Conservation (phyloP, 2,797 vertebrate species). For the Spondyliosoma cantharus region DNA sequence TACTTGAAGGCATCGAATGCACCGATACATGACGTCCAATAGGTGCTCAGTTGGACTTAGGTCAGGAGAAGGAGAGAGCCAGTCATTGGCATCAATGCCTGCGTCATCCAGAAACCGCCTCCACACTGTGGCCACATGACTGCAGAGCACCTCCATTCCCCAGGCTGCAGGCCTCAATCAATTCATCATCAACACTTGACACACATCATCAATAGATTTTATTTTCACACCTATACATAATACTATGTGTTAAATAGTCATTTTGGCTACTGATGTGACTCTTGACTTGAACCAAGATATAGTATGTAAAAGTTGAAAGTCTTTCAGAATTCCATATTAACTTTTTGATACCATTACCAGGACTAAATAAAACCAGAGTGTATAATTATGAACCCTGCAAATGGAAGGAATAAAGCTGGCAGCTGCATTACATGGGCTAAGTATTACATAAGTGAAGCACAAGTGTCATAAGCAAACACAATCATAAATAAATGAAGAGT, state of each 20-base stretch:
- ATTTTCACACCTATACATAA: neutral
- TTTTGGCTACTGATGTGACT: neutral
- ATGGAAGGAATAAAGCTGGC: neutral
- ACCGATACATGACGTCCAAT: too few species aligned
- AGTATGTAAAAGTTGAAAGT: neutral
- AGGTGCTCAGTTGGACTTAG: too few species aligned
- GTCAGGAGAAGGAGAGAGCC: too few species aligned
- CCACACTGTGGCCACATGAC: too few species aligned
- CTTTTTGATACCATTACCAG: neutral
- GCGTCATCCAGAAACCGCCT: too few species aligned
- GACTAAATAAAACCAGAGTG: neutral
- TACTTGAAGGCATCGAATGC: too few species aligned
- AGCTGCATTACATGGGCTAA: neutral
- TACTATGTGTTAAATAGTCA: neutral
- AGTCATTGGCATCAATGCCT: too few species aligned
- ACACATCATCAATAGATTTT: too few species aligned
- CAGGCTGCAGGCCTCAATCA: too few species aligned
- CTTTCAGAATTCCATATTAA: neutral
- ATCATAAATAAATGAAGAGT: conserved; percentile 21
- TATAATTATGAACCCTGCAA: neutral
- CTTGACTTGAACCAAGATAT: neutral
- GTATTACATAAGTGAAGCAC: conserved; percentile 20
- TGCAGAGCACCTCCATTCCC: too few species aligned
- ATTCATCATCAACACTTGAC: too few species aligned
- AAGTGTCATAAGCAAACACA: conserved; percentile 22